Evolutionary conservation across 2,797 vertebrate genomes (phyloP).

Genomic region (Leptatherina wallacei): DNA sequence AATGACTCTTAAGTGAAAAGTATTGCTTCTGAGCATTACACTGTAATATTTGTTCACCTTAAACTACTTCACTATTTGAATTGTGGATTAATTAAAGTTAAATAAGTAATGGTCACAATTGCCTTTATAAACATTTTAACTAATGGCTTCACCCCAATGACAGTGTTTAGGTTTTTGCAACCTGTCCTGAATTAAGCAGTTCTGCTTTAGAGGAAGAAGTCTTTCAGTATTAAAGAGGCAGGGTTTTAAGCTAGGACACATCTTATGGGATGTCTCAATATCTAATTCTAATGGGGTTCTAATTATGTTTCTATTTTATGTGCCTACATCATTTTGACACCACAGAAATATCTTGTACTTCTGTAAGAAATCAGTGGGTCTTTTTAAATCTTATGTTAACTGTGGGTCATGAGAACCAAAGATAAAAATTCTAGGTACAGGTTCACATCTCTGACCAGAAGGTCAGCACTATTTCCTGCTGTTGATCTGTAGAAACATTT

Average conservation of each 20-base stretch:
- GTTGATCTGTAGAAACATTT: not conserved
- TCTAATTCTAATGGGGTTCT: slow-evolving; percentile 26
- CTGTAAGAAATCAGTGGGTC: not conserved
- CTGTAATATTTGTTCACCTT: too few relatives aligned
- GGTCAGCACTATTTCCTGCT: not conserved
- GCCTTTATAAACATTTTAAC: not conserved
- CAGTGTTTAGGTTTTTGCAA: not conserved
- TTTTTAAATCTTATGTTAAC: slow-evolving; percentile 7
- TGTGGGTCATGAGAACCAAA: not conserved
- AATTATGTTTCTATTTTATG: slow-evolving; percentile 10
- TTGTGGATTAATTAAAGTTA: too few relatives aligned
- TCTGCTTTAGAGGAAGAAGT: slow-evolving; percentile 2
- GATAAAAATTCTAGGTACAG: not conserved
- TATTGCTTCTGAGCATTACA: too few relatives aligned
- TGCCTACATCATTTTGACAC: slow-evolving; percentile 3
- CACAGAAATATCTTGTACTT: slow-evolving; percentile 1
- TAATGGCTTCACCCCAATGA: not conserved
- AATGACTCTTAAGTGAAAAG: too few relatives aligned
- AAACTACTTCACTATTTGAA: too few relatives aligned
- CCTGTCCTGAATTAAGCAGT: not conserved
- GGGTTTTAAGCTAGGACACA: slow-evolving; percentile 20
- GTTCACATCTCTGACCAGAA: not conserved
- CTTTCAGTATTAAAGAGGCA: not conserved
- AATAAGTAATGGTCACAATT: not conserved
- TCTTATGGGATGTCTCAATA: slow-evolving; percentile 37